Percentiles rank a stretch among this genome's conserved stretches.
Evolutionary conservation across 2,797 vertebrate species (phyloP).

Genomic region (Karalla daura): DNA sequence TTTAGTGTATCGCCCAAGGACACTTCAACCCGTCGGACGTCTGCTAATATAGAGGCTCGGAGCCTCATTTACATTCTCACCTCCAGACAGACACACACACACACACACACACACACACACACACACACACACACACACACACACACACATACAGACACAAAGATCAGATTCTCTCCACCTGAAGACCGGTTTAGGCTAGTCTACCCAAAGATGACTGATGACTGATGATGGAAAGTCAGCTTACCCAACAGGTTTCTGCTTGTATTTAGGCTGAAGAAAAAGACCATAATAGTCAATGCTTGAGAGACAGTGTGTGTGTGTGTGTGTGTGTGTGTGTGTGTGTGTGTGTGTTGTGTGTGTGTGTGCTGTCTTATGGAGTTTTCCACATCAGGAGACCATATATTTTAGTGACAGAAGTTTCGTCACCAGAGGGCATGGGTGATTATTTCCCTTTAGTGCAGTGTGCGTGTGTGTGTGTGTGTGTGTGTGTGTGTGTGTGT

Average conservation of each 20-base stretch:
- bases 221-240: slow-evolving; percentile 68
- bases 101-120: slow-evolving; percentile 23
- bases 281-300: slow-evolving; percentile 54
- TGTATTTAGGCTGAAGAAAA: slow-evolving; percentile 69
- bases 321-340: neutral
- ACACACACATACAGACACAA: slow-evolving; percentile 27
- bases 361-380: slow-evolving; percentile 45
- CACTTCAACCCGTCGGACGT: slow-evolving; percentile 5
- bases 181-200: slow-evolving; percentile 71
- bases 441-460: slow-evolving; percentile 62
- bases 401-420: slow-evolving; percentile 80
- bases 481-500: slow-evolving; percentile 34
- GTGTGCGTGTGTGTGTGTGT: slow-evolving; percentile 34
- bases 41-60: slow-evolving; percentile 3
- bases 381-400: slow-evolving; percentile 68
- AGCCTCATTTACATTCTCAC: slow-evolving; percentile 25
- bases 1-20: slow-evolving; percentile 40
- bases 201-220: slow-evolving; percentile 68
- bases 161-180: slow-evolving; percentile 44
- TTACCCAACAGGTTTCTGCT: slow-evolving; percentile 79
- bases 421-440: slow-evolving; percentile 72
- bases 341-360: neutral
- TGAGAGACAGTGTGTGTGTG: slow-evolving; percentile 11
- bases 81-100: slow-evolving; percentile 21
- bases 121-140: slow-evolving; percentile 25